phyloP scores from a whole-genome alignment of 2,113 vertebrate genomes.

The Psammodynastes pulverulentus region DNA sequence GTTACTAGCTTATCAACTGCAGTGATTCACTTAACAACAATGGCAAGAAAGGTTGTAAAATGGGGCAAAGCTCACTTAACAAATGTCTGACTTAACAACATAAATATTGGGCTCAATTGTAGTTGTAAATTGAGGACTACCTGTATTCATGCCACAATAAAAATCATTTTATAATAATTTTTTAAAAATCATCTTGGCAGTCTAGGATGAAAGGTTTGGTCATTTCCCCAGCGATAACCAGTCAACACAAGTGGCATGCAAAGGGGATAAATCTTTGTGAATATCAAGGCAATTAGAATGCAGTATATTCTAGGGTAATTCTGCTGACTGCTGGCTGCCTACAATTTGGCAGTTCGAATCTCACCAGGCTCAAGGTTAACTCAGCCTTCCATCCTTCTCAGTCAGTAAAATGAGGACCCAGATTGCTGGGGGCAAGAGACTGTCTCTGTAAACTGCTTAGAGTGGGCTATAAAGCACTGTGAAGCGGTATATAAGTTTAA shows the following conservation, averaged over 20 bases:
- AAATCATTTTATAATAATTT: no score
- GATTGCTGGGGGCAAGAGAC: no score
- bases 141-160: constrained; percentile 29
- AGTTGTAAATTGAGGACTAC: neutral
- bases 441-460: no score
- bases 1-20: neutral
- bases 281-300: neutral
- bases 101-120: neutral
- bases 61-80: neutral
- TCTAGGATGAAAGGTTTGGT: neutral
- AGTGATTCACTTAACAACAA: neutral
- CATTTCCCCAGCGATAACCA: neutral
- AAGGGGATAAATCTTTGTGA: neutral
- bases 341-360: no score
- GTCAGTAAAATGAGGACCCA: no score
- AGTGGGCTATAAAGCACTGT: no score
- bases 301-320: no score
- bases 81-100: neutral
- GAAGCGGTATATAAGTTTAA: no score
- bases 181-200: neutral
- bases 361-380: no score
- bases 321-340: no score
- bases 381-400: no score
- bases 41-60: neutral
- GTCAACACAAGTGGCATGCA: neutral